Base-by-base conservation (phyloP, 1,140 invertebrate genomes). In the Drosophila lowei region DNA sequence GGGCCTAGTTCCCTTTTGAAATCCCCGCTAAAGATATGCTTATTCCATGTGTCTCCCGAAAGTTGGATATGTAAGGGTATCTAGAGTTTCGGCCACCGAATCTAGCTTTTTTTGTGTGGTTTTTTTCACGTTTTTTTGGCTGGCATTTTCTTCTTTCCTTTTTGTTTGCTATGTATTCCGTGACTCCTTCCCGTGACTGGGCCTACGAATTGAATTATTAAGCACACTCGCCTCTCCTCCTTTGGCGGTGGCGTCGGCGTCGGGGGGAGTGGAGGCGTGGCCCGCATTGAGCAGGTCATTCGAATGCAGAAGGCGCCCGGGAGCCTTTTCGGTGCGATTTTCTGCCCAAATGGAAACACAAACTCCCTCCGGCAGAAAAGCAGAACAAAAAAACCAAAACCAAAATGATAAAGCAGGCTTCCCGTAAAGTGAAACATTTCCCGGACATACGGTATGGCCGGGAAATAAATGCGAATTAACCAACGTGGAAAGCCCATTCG, bases 201-300 rank as follows among this genome's bases (percentile, higher is more conserved):
- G 80, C 80, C 81, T 85, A 85, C 86, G 81, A 85, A 85, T 85
- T 85, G 81, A 85, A 85, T 85, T 85, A 85, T 85, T 85, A 85
- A 85, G 81, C 72, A 86, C 72, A 66, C 46, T 63, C 41, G 21
- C 21, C 28, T 9, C 8, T 8, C 28, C 8, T 8, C 7, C 28
- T 8, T 7, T 7, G 28, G 53, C 65, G 42, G 28, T 18, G 47
- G 57, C 67, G 54, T 13, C 2, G 6, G 28, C 57, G 43, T 18
- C 18, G 18, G 18, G 18, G 18, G 18, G 2, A 18, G 25, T 5
- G 23, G 23, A 4, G 23, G 23, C 23, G 23, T 34, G 57, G 62
- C 15, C 41, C 55, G 63, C 61, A 55, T 58, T 77, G 74, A 77
- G 65, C 64, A 86, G 81, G 81, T 80, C 81, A 85, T 85, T 85